Evolutionary conservation across 1,140 invertebrate genomes (phyloP), one percentile per base, ranked within the genome.

Genomic region (Watersipora subatra): DNA sequence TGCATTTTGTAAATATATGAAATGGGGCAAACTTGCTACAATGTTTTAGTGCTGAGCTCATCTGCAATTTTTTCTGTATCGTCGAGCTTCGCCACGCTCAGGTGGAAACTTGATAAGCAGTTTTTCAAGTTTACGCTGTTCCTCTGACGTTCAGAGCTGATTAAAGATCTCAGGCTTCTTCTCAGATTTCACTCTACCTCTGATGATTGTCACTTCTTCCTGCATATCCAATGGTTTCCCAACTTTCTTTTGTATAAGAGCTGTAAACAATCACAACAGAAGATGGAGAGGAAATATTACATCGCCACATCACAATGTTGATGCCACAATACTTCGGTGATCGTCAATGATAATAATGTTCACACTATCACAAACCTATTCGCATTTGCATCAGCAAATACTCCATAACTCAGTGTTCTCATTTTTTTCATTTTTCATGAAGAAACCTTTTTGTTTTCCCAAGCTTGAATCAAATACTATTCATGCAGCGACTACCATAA

Each of bases 61-160:
- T 87, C 84, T 2, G 93, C 91, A 71, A 96, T 95, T 84, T 77
- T 96, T 95, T 27, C 85, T 85, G 82, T 88, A 94, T 57, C 92
- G 81, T 67, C 84, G 82, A 72, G 87, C 87, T 82, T 94, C 91
- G 3, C 92, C 82, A 69, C 87, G 85, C 79, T 96, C 92, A n/a
- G 90, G 88, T 3, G 92, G 92, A 82, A 86, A 93, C 73, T 90
- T 84, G 59, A 88, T 81, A 22, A 96, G 81, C 22, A 95, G 80
- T 78, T 92, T 88, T 75, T 94, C 92, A 28, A 96, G 81, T 25
- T 73, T 75, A 71, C 87, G 86, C 75, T 96, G 92, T 78, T 96
- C 92, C 70, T 93, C 91, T 28, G 84, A 83, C 15, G 89, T 91
- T 92, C 92, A 96, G 19, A 89, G 77, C 74, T 85, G 72, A 75